A percentile compares a stretch with the other conserved stretches of the same genome.
These are phyloP conservation scores for Stenolophus ochropezus DNA, from an alignment of 2,888 invertebrate species.

Conservation along the genomic window DNA sequence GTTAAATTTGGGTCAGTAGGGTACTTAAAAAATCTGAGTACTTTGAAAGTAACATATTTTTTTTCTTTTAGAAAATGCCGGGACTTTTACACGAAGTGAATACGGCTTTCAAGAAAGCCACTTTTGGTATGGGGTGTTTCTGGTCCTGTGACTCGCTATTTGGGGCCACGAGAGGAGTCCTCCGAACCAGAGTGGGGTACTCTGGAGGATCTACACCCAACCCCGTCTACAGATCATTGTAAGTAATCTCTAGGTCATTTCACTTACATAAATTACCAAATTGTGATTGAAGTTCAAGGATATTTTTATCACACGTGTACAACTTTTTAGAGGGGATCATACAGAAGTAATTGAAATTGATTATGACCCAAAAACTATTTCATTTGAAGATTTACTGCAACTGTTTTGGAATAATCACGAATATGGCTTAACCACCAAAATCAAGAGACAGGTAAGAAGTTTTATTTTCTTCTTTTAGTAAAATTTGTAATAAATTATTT, in stretches of 20 bases:
- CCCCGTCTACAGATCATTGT: conserved; percentile 92
- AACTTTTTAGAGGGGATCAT: conserved; percentile 86
- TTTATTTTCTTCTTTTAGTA: not conserved
- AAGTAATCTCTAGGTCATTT: conserved; percentile 71
- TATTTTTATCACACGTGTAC: not conserved
- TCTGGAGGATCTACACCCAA: conserved; percentile 88
- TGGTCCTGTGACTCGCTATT: conserved; percentile 93
- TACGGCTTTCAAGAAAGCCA: conserved; percentile 82
- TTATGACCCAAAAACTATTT: conserved; percentile 87
- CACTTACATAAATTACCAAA: not conserved
- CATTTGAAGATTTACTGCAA: conserved; percentile 84
- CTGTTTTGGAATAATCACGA: conserved; percentile 96
- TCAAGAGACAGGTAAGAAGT: conserved; percentile 83
- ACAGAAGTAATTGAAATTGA: conserved; percentile 96
- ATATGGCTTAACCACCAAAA: conserved; percentile 86
- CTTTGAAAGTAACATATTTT: too few relatives aligned
- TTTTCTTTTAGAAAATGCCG: conserved; percentile 68
- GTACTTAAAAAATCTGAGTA: too few relatives aligned
- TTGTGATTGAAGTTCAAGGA: conserved; percentile 21
- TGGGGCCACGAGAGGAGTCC: conserved; percentile 84
- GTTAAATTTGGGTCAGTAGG: too few relatives aligned
- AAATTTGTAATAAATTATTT: not conserved
- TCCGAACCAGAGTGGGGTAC: conserved; percentile 95
- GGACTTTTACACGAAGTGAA: conserved; percentile 80
- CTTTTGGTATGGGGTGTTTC: conserved; percentile 96